These are phyloP conservation scores for Uropetala carovei DNA, from an alignment of 2,888 invertebrate species.

Conservation along the genomic window DNA sequence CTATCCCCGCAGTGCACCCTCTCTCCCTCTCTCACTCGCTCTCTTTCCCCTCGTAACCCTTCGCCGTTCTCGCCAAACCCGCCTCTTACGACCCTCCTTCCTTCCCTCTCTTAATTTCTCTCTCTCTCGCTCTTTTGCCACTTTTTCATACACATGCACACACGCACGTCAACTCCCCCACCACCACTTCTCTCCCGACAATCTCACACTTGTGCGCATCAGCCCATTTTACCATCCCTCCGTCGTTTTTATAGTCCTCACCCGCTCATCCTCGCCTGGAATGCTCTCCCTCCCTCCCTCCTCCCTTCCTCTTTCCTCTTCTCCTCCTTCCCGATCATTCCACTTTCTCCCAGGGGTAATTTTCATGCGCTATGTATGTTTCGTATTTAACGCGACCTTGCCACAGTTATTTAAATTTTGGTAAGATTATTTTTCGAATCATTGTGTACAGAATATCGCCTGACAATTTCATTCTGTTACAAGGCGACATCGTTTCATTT, in stretches of 20 bases:
- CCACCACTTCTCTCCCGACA: neutral
- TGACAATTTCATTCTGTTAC: too few relatives aligned
- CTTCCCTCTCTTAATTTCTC: conserved; percentile 20
- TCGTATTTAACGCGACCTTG: too few relatives aligned
- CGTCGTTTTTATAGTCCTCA: neutral
- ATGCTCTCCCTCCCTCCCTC: neutral
- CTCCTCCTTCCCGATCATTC: neutral
- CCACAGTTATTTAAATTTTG: too few relatives aligned
- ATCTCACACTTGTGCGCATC: neutral
- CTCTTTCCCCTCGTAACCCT: too few relatives aligned
- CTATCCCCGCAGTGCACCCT: too few relatives aligned
- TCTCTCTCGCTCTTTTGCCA: neutral
- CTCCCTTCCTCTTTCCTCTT: neutral
- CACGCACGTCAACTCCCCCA: neutral
- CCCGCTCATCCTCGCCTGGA: neutral
- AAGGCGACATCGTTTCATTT: too few relatives aligned
- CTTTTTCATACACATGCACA: conserved; percentile 24
- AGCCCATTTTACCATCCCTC: neutral
- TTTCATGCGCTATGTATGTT: too few relatives aligned
- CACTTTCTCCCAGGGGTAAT: neutral
- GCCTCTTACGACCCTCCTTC: conserved; percentile 24
- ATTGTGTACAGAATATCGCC: too few relatives aligned
- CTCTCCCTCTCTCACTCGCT: too few relatives aligned
- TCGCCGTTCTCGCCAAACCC: neutral
- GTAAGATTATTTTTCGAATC: too few relatives aligned